These are phyloP conservation scores for Euphydryas editha DNA, from an alignment of 2,888 invertebrate genomes.

Conservation along the genomic window DNA sequence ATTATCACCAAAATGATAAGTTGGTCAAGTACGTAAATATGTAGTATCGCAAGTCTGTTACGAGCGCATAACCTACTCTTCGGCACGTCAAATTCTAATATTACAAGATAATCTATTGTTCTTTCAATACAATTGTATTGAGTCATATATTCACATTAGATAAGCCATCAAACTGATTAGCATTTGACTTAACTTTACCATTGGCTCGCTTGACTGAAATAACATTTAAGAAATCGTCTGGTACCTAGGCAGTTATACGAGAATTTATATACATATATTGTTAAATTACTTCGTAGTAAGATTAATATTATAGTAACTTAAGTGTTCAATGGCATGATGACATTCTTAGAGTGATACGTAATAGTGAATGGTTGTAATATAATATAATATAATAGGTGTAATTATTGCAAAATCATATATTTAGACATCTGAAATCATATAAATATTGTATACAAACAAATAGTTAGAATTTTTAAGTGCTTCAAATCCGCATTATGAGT, in stretches of 20 bases:
- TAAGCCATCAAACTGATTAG: slow-evolving; percentile 53
- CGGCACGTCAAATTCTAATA: slow-evolving; percentile 47
- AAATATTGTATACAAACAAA: background rate
- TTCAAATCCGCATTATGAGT: no score
- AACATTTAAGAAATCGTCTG: slow-evolving; percentile 14
- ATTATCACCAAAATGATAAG: slow-evolving; percentile 9
- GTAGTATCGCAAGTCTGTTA: slow-evolving; percentile 17
- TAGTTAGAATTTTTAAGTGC: no score
- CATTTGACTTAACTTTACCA: slow-evolving; percentile 50
- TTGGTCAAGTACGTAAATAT: slow-evolving; percentile 21
- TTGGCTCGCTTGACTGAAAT: slow-evolving; percentile 30
- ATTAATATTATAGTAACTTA: slow-evolving; percentile 12
- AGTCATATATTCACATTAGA: slow-evolving; percentile 52
- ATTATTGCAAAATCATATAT: slow-evolving; percentile 3
- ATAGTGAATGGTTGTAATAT: slow-evolving; percentile 27
- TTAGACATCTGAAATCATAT: background rate
- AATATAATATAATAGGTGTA: slow-evolving; percentile 14
- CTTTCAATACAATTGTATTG: slow-evolving; percentile 56
- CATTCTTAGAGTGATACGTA: slow-evolving; percentile 19
- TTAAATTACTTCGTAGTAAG: background rate
- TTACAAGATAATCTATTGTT: slow-evolving; percentile 57
- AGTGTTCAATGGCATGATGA: slow-evolving; percentile 15
- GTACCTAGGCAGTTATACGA: background rate
- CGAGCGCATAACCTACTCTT: slow-evolving; percentile 32
- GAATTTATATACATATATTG: slow-evolving; percentile 10